phyloP scores from a whole-genome alignment of 2,888 invertebrate genomes.

The Hedya salicella region DNA sequence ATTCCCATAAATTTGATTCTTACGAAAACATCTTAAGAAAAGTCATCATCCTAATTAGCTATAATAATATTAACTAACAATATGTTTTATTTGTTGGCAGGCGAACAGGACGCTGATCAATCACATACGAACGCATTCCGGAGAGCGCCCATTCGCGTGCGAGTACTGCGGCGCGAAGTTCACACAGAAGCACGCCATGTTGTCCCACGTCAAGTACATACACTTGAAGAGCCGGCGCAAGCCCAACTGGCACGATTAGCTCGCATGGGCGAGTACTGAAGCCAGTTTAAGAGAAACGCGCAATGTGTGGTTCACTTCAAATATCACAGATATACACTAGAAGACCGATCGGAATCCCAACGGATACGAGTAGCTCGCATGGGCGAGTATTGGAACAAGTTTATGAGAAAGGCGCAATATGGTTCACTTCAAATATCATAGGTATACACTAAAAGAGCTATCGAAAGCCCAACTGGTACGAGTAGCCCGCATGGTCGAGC shows the following conservation, averaged over 20 bases:
- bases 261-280: neutral
- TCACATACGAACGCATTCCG: conserved; percentile 44
- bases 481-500: too few species aligned
- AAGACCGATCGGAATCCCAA: conserved; percentile 1
- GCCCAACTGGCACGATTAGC: conserved; percentile 27
- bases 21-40: too few species aligned
- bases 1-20: too few species aligned
- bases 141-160: conserved; percentile 51
- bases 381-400: conserved; percentile 8
- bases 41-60: too few species aligned
- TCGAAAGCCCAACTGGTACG: too few species aligned
- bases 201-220: conserved; percentile 48
- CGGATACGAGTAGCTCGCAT: neutral
- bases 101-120: conserved; percentile 46
- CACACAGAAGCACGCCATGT: conserved; percentile 50
- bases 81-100: conserved; percentile 47
- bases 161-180: conserved; percentile 50
- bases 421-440: neutral
- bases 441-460: too few species aligned
- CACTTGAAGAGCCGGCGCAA: conserved; percentile 35
- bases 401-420: conserved; percentile 49
- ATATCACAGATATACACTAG: conserved; percentile 43
- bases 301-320: conserved; percentile 48
- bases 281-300: neutral
- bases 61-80: too few species aligned